phyloP scores from a whole-genome alignment of 2,888 invertebrate genomes.

The Dasysyrphus albostriatus region DNA sequence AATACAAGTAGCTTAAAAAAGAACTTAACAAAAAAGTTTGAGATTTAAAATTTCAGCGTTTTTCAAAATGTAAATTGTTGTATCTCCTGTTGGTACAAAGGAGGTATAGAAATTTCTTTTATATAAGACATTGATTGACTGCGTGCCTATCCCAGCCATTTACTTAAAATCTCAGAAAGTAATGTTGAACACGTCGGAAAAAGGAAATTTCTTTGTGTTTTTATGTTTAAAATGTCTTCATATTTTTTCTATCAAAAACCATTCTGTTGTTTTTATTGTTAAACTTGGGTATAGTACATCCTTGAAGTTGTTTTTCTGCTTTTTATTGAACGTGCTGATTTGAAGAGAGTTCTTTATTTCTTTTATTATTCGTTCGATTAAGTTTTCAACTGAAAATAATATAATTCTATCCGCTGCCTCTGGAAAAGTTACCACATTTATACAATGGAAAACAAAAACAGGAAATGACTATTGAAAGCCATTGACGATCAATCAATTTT shows the following conservation, averaged over 20 bases:
- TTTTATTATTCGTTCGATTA: neutral
- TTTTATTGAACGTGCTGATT: constrained; percentile 2
- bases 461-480: neutral
- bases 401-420: neutral
- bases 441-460: neutral
- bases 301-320: neutral
- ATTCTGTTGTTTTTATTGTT: neutral
- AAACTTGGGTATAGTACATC: neutral
- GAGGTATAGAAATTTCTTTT: neutral
- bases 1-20: neutral
- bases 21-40: neutral
- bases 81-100: neutral
- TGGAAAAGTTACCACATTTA: neutral
- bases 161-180: constrained; percentile 1
- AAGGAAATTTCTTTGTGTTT: neutral
- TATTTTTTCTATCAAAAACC: neutral
- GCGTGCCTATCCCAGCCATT: neutral
- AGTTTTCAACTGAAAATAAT: neutral
- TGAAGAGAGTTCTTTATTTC: neutral
- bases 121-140: neutral
- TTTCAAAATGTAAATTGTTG: neutral
- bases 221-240: neutral
- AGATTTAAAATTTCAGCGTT: neutral
- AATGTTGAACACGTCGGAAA: neutral
- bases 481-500: constrained; percentile 45